A percentile compares a stretch with the other conserved stretches of the same genome.
Evolutionary conservation across 2,113 vertebrate genomes (phyloP).

Genomic region (Trachemys scripta): DNA sequence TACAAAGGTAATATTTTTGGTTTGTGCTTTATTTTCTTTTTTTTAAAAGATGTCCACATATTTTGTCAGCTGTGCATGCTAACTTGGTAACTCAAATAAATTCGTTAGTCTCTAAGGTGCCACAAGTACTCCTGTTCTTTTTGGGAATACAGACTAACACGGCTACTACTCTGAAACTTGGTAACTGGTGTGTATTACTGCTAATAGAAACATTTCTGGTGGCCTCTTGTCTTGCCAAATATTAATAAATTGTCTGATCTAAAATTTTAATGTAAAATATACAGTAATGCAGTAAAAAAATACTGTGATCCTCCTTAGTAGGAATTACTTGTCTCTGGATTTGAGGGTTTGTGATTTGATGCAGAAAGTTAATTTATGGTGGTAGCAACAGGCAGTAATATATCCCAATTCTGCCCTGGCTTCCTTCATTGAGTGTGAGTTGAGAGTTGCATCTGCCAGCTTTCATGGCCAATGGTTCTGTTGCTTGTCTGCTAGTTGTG

Average conservation of each 20-base stretch:
- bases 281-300: neutral
- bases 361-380: neutral
- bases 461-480: neutral
- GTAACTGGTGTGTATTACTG: neutral
- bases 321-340: neutral
- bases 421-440: neutral
- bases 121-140: no score
- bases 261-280: conserved; percentile 24
- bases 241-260: neutral
- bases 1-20: conserved; percentile 19
- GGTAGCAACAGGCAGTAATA: neutral
- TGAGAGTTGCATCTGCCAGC: neutral
- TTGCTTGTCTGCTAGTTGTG: neutral
- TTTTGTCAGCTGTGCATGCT: conserved; percentile 43
- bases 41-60: neutral
- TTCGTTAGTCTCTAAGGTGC: no score
- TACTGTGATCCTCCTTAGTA: neutral
- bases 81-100: neutral
- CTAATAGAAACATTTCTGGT: neutral
- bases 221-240: neutral
- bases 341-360: neutral
- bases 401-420: neutral
- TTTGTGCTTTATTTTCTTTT: neutral
- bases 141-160: no score
- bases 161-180: neutral